Percentiles rank a stretch among this genome's conserved stretches.
Conservation (phyloP, 2,113 vertebrate species). For the Pseudorasbora parva region DNA sequence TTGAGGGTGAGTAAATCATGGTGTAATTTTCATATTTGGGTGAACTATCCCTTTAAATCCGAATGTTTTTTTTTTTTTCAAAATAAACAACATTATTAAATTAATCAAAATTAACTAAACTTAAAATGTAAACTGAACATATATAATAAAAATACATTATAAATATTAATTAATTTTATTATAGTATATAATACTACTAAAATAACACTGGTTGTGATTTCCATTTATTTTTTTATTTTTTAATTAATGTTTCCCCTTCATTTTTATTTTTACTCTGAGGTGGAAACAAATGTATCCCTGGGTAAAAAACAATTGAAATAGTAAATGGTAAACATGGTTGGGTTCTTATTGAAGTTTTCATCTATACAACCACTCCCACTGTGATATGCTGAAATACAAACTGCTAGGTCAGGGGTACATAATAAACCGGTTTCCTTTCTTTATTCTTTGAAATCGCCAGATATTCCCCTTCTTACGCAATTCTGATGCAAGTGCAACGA, state of each 20-base stretch:
- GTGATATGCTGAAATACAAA: background rate
- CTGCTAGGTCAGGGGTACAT: background rate
- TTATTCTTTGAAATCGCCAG: constrained; percentile 18
- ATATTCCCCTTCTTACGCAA: constrained; percentile 19
- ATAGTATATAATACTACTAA: too few relatives aligned
- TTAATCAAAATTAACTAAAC: too few relatives aligned
- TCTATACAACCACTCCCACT: background rate
- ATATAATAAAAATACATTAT: background rate
- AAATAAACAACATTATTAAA: too few relatives aligned
- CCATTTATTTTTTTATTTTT: too few relatives aligned
- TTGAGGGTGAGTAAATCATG: too few relatives aligned
- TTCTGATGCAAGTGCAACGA: constrained; percentile 30
- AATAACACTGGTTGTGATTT: background rate
- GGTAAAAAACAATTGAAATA: background rate
- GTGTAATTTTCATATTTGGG: too few relatives aligned
- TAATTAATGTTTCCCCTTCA: too few relatives aligned
- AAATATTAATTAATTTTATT: background rate
- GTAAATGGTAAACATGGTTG: background rate
- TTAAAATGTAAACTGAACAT: background rate
- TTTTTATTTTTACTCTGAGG: too few relatives aligned
- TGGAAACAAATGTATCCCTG: too few relatives aligned
- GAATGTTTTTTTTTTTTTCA: too few relatives aligned
- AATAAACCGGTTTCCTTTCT: constrained; percentile 54
- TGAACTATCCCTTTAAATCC: too few relatives aligned
- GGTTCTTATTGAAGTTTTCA: background rate